Percentiles rank a stretch among this genome's conserved stretches.
Conservation (phyloP, 2,113 vertebrate species). For the Alethe castanea region DNA sequence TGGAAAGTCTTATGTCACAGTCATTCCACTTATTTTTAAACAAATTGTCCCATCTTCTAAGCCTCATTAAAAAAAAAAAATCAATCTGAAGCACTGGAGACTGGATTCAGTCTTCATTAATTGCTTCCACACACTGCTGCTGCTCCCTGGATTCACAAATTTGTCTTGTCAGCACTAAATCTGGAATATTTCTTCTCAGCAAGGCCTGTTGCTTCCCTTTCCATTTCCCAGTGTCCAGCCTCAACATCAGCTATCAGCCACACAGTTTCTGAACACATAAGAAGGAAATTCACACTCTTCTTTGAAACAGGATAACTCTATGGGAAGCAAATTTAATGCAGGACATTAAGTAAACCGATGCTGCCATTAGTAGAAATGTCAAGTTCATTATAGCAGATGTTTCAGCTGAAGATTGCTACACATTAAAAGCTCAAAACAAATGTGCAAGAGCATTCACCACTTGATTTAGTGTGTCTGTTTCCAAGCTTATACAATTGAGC, state of each 20-base stretch:
- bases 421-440: slow-evolving; percentile 58
- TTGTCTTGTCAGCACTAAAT: background rate
- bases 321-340: slow-evolving; percentile 56
- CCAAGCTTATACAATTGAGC: background rate
- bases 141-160: background rate
- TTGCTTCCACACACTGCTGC: background rate
- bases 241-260: background rate
- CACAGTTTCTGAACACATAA: background rate
- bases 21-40: background rate
- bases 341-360: slow-evolving; percentile 71
- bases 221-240: background rate
- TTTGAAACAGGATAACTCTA: slow-evolving; percentile 23
- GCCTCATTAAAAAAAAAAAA: background rate
- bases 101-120: slow-evolving; percentile 5
- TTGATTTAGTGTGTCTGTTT: slow-evolving; percentile 38
- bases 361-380: slow-evolving; percentile 72
- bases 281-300: background rate
- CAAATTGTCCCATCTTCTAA: background rate
- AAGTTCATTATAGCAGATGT: slow-evolving; percentile 67
- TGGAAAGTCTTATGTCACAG: background rate
- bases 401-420: slow-evolving; percentile 58
- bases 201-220: background rate
- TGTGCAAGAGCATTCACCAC: background rate
- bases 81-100: background rate
- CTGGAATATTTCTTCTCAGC: background rate